Percentiles rank a stretch among this genome's conserved stretches.
Evolutionary conservation across 2,888 invertebrate genomes (phyloP).

Genomic region (Drosophila nigritarsus): DNA sequence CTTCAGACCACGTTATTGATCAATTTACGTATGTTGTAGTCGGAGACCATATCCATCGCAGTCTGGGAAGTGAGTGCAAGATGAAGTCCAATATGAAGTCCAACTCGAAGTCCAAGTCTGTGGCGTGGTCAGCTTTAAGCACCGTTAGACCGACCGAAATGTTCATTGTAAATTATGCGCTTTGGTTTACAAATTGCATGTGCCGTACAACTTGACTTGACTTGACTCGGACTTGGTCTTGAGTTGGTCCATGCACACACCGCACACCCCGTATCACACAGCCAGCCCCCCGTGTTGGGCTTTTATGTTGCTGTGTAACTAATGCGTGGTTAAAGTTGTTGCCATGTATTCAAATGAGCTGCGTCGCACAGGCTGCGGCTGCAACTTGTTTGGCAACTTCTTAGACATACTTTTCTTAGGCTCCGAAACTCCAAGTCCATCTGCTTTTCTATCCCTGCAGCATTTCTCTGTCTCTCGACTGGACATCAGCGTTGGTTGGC

Average conservation of each 20-base stretch:
- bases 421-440: not conserved
- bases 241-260: slow-evolving; percentile 2
- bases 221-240: slow-evolving; percentile 40
- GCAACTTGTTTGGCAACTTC: slow-evolving; percentile 74
- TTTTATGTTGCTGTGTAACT: slow-evolving; percentile 68
- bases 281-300: slow-evolving; percentile 16
- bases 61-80: slow-evolving; percentile 1
- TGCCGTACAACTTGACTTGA: slow-evolving; percentile 57
- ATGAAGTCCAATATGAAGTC: slow-evolving; percentile 19
- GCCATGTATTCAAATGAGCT: slow-evolving; percentile 77
- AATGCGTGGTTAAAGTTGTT: slow-evolving; percentile 80
- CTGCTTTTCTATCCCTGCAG: not conserved
- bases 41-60: slow-evolving; percentile 26
- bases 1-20: not conserved
- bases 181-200: slow-evolving; percentile 79
- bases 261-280: not conserved
- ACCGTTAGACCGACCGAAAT: slow-evolving; percentile 53
- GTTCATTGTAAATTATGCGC: slow-evolving; percentile 78
- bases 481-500: slow-evolving; percentile 40
- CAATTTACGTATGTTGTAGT: not conserved
- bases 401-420: slow-evolving; percentile 75
- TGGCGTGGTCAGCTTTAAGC: slow-evolving; percentile 57
- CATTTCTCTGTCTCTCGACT: slow-evolving; percentile 3
- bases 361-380: slow-evolving; percentile 57
- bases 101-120: slow-evolving; percentile 36